Base-by-base conservation (phyloP, 2,797 vertebrate species). In the Esox masquinongy region DNA sequence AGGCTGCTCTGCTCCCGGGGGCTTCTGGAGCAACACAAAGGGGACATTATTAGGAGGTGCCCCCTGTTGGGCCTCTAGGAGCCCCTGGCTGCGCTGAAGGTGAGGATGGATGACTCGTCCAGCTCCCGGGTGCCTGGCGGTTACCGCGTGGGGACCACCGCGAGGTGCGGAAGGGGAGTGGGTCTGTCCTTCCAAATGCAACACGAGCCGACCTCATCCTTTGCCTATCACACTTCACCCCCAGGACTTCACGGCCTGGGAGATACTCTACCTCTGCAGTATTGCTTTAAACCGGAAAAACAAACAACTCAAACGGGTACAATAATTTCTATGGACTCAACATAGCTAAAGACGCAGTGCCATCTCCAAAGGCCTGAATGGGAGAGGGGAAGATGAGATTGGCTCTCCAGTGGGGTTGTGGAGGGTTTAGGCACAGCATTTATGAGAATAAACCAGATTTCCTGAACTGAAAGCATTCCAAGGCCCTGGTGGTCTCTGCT, bases 381-480 rank as follows among this genome's bases (percentile, higher is more conserved):
- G 79, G 77, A 64, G 31, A 70, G 34, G 49, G 24, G 76, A 83
- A 67, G 73, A 70, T 31, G 17, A 70, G 68, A 70, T 14, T 36
- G 34, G 76, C 70, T 83, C 64, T 79, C 17, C 79, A 72, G 70
- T 90, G 82, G 83, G 79, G 87, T 84, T 90, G 87, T 91, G 89
- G 87, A 90, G 89, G 87, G 85, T 87, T 92, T 89, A 93, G 86
- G 78, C 87, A 84, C 80, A 92, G 93, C 90, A 88, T 92, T 95
- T 94, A 92, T 91, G 92, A 91, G 93, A 93, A 92, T 94, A 92
- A 95, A 92, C 91, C 91, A 94, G 93, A 96, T 95, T 96, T 96
- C 95, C 95, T 96, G 94, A 91, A 94, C 92, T 88, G 92, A 93
- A 92, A 93, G 91, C 90, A 95, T 95, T 96, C 94, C 94, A 95